Evolutionary conservation across 2,113 vertebrate species (phyloP), one percentile per base, ranked within the genome.

Genomic region (Camarhynchus parvulus): DNA sequence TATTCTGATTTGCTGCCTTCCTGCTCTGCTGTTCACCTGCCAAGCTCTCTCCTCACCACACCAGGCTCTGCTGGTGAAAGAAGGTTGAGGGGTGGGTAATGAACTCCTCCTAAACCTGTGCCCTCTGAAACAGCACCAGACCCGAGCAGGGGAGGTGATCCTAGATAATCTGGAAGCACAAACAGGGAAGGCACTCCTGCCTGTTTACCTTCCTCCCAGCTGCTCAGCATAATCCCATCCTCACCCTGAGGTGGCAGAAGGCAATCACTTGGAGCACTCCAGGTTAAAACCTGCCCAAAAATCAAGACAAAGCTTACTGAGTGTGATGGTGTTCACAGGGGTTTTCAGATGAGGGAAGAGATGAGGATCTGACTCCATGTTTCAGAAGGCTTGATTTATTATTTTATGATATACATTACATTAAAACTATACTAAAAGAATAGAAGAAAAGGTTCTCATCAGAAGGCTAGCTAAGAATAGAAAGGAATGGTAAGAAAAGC

Each of bases 141-240:
- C 20, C n/a, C 1, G 10, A 56, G 42, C 13, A 44, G 7, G 10
- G 4, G 17, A 72, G 25, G 52, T 14, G n/a, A 41, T 33, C 27
- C 69, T 25, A 25, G 21, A 35, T 11, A 35, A n/a, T 4, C 42
- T 77, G 67, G 35, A 67, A 59, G 33, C 42, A 58, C 30, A 56
- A 35, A 33, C 8, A 83, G 28, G 25, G n/a, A 73, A 63, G 46
- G 42, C 7, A 35, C 5, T 87, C 31, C 74, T 10, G 0, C 23
- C 2, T 0, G 28, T 27, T 46, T 27, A 37, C 53, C 44, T 77
- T 37, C 41, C 52, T 53, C 35, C 9, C 21, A 41, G 0, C 25
- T 18, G 21, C 15, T 55, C 49, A 17, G 39, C 25, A 39, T 3
- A 47, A 50, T 27, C 22, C 46, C 41, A 15, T 47, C 19, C 44